Conservation (phyloP, 1,140 invertebrate species). For the Hycleus phaleratus region DNA sequence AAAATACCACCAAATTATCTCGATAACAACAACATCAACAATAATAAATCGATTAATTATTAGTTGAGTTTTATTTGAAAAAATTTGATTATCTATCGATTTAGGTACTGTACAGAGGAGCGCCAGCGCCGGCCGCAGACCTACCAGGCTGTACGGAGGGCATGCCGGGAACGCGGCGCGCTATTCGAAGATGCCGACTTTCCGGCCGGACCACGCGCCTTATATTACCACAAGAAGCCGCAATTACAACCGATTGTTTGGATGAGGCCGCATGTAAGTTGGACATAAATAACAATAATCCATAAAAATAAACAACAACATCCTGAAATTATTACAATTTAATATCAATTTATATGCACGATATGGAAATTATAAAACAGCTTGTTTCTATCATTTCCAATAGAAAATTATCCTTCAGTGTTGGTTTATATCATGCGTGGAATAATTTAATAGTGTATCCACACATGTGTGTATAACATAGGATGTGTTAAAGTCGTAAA, state of each 20-base stretch:
- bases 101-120: conserved; percentile 53
- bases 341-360: no score
- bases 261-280: conserved; percentile 54
- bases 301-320: background rate
- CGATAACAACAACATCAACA: no score
- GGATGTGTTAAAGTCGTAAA: no score
- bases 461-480: no score
- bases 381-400: no score
- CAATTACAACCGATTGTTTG: conserved; percentile 49
- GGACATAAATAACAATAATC: background rate
- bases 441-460: no score
- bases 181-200: conserved; percentile 66
- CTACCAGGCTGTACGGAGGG: conserved; percentile 47
- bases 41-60: no score
- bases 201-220: conserved; percentile 46
- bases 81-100: conserved; percentile 10
- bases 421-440: no score
- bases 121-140: conserved; percentile 42
- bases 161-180: conserved; percentile 49
- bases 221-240: conserved; percentile 53
- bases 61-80: no score
- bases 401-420: no score
- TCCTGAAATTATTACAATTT: background rate
- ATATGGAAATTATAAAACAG: no score
- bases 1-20: no score